Evolutionary conservation across 2,797 vertebrate species (phyloP), one percentile per base, ranked within the genome.

Genomic region (Sphaeramia orbicularis): DNA sequence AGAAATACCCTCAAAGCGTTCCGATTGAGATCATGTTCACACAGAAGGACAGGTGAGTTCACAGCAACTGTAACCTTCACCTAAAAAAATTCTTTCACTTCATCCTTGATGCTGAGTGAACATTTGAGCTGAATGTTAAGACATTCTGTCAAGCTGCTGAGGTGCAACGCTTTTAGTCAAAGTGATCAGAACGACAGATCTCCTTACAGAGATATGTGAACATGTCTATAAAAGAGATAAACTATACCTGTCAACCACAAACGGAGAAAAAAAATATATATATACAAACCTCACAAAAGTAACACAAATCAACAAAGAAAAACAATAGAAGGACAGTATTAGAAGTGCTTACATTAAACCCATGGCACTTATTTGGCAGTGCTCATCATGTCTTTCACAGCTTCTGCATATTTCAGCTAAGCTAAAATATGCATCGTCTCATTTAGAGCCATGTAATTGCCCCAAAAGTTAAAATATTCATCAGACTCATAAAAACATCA

Each of bases 401-500:
- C 74, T 86, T 35, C 56, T 90, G 74, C 83, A 90, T 91, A 81
- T 86, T 86, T 89, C 40, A 86, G 51, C 67, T 64, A 13, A 53
- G 60, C 42, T 61, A 59, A 78, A 89, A 76, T 78, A 85, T 35
- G 52, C 72, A 80, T 63, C 50, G 4, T 74, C 77, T 90, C 83
- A 89, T 92, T 91, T 88, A 84, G 82, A 89, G 50, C 75, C 75
- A 84, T 86, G 83, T 87, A 90, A 89, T 88, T 88, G 84, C 78
- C 79, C 69, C 73, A 68, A 89, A 87, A 88, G 80, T 86, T 93
- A 57, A 92, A 92, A 92, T 91, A 92, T 93, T 92, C 82, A 91
- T 89, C 71, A 84, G 66, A 83, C 75, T 81, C 85, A 78, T 74
- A 73, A 87, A 87, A 86, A 91, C 74, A 77, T 78, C 36, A 44